phyloP scores from a whole-genome alignment of 2,797 vertebrate genomes.

The Rhincodon typus region DNA sequence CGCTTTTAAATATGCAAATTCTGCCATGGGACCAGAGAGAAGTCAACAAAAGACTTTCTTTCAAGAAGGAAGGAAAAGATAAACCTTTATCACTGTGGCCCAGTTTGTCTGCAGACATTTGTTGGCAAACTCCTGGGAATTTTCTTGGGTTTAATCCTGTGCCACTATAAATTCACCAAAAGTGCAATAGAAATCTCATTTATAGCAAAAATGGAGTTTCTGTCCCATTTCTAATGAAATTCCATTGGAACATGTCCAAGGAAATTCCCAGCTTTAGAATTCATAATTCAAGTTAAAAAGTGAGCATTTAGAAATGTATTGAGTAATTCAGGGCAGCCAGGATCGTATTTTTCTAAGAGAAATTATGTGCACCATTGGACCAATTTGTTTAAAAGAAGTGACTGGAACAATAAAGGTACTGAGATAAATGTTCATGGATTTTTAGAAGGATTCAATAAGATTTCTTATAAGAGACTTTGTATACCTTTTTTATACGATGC shows the following conservation, averaged over 20 bases:
- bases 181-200: neutral
- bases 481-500: too few species aligned
- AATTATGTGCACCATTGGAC: neutral
- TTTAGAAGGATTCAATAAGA: neutral
- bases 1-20: neutral
- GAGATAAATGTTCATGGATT: neutral
- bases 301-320: neutral
- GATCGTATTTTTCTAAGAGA: neutral
- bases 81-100: neutral
- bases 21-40: neutral
- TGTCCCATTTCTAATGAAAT: neutral
- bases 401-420: neutral
- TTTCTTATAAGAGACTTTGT: neutral
- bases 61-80: neutral
- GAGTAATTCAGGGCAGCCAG: neutral
- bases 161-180: neutral
- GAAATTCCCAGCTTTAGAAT: neutral
- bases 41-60: neutral
- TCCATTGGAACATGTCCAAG: neutral
- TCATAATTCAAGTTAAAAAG: neutral
- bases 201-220: neutral
- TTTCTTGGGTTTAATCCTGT: neutral
- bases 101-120: neutral
- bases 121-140: neutral
- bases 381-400: neutral